Conservation (phyloP, 2,888 invertebrate species). For the Drosophila leonis region DNA sequence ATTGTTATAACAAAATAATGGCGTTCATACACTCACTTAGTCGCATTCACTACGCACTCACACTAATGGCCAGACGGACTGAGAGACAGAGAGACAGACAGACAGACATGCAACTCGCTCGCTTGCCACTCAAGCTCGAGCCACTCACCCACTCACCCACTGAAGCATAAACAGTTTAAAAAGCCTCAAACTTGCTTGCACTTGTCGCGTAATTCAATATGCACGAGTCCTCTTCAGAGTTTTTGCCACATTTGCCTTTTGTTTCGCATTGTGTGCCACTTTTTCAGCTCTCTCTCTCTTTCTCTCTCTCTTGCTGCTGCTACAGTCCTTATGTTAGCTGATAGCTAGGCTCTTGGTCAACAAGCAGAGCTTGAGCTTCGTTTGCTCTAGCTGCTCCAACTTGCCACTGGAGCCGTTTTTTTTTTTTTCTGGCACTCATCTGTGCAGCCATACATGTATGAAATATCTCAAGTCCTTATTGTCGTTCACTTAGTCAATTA, state of each 20-base stretch:
- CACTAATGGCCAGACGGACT: constrained; percentile 21
- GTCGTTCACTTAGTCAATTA: constrained; percentile 45
- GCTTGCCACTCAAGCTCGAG: constrained; percentile 1
- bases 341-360: constrained; percentile 27
- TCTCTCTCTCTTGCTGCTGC: too few species aligned
- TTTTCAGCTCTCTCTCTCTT: constrained; percentile 19
- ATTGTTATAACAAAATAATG: constrained; percentile 79
- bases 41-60: constrained; percentile 35
- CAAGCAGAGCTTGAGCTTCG: constrained; percentile 10
- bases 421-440: constrained; percentile 13
- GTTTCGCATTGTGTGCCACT: constrained; percentile 33
- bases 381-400: constrained; percentile 7
- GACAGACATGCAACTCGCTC: constrained; percentile 17
- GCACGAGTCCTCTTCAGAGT: constrained; percentile 61
- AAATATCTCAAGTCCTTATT: constrained; percentile 25
- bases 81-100: neutral
- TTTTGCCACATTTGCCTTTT: constrained; percentile 41
- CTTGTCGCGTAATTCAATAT: constrained; percentile 81
- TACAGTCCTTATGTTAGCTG: too few species aligned
- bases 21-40: constrained; percentile 58
- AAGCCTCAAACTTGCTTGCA: constrained; percentile 76
- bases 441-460: constrained; percentile 11
- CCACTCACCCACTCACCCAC: constrained; percentile 26
- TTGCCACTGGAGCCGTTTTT: constrained; percentile 1
- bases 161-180: constrained; percentile 70